Conservation (phyloP, 1,140 invertebrate genomes). For the Diachasma alloeum region DNA sequence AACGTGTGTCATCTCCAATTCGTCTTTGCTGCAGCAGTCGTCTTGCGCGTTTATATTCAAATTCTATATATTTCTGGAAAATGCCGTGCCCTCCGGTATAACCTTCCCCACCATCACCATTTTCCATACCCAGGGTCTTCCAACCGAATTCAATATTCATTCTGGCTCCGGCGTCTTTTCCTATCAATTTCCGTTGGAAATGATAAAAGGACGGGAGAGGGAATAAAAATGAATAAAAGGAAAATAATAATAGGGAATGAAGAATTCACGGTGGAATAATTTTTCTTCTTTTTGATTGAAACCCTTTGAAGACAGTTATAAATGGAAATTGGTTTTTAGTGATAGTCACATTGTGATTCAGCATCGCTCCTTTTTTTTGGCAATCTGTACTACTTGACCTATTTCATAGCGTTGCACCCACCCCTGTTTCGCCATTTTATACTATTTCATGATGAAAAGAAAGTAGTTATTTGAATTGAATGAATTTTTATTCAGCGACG, state of each 20-base stretch:
- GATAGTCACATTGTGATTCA: neutral
- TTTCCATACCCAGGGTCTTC: neutral
- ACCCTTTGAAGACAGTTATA: neutral
- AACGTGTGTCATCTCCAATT: neutral
- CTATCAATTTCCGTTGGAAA: slow-evolving; percentile 30
- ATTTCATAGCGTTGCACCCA: neutral
- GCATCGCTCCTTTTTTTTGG: neutral
- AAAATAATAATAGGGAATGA: slow-evolving; percentile 10
- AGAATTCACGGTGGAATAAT: neutral
- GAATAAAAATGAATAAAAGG: slow-evolving; percentile 11
- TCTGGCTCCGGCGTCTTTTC: slow-evolving; percentile 14
- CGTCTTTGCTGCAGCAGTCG: neutral
- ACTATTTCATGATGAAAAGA: neutral
- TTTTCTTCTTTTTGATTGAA: neutral
- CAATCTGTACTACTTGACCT: slow-evolving; percentile 3
- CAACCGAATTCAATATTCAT: slow-evolving; percentile 29
- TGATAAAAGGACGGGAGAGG: slow-evolving; percentile 13
- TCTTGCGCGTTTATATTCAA: slow-evolving; percentile 20
- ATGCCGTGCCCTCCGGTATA: slow-evolving; percentile 15
- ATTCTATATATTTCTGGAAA: slow-evolving; percentile 28
- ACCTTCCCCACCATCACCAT: neutral
- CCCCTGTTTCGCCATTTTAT: neutral
- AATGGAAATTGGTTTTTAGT: slow-evolving; percentile 1
- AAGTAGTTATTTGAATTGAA: neutral
- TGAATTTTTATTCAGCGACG: neutral